A percentile compares a stretch with the other conserved stretches of the same genome.
Conservation (phyloP, 2,797 vertebrate genomes). For the Myiotriccus ornatus region DNA sequence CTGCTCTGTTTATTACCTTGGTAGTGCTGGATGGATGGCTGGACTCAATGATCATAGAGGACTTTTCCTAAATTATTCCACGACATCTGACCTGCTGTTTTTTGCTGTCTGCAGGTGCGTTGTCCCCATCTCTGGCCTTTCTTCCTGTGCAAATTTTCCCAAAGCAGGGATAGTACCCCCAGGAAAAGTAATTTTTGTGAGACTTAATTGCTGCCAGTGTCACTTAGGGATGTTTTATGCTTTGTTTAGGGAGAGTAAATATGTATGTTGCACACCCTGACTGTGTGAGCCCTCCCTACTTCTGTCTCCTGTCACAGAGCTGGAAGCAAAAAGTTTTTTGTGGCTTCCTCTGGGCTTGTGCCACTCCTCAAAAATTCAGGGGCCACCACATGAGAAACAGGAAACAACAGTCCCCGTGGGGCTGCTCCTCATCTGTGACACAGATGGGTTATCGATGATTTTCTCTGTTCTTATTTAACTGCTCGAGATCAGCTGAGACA, state of each 20-base stretch:
- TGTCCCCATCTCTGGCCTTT: neutral
- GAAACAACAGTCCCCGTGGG: neutral
- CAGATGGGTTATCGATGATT: slow-evolving; percentile 27
- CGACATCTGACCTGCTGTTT: neutral
- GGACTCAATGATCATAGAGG: rapidly evolving
- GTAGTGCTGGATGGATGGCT: neutral
- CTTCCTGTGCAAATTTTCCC: rapidly evolving
- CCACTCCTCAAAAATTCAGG: neutral
- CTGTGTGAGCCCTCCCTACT: rapidly evolving
- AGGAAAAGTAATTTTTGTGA: neutral
- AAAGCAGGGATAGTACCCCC: neutral
- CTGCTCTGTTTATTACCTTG: neutral
- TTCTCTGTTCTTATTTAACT: slow-evolving; percentile 3
- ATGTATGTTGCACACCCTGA: rapidly evolving
- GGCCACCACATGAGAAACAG: neutral
- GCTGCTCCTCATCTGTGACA: neutral
- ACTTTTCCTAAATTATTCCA: rapidly evolving
- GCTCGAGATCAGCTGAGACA: slow-evolving; percentile 5
- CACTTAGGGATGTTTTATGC: neutral
- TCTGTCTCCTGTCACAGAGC: neutral
- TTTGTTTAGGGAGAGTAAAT: rapidly evolving
- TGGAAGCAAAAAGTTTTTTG: neutral
- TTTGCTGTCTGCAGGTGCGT: rapidly evolving
- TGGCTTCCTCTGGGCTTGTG: neutral
- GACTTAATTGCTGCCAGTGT: rapidly evolving